A percentile compares a stretch with the other conserved stretches of the same genome.
Evolutionary conservation across 1,140 invertebrate species (phyloP).

Genomic region (Listronotus oregonensis): DNA sequence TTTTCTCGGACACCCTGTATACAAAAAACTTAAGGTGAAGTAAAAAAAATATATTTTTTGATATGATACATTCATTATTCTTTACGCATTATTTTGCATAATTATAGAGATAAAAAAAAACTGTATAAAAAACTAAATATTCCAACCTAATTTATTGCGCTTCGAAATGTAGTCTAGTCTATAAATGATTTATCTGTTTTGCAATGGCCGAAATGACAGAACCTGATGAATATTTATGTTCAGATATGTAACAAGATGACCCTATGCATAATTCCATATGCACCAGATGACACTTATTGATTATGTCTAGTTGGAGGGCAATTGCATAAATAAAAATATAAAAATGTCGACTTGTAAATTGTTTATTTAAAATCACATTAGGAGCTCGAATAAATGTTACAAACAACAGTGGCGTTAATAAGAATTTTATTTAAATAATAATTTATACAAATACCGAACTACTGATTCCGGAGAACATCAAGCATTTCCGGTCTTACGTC

Average conservation of each 20-base stretch:
- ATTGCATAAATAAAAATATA: conserved; percentile 8
- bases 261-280: conserved; percentile 9
- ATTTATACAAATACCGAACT: too few relatives aligned
- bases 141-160: background rate
- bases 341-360: background rate
- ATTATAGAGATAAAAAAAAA: background rate
- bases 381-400: too few relatives aligned
- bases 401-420: too few relatives aligned
- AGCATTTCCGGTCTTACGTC: too few relatives aligned
- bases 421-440: too few relatives aligned
- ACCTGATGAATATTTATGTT: conserved; percentile 12
- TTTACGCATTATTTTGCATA: too few relatives aligned
- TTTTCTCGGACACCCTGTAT: too few relatives aligned
- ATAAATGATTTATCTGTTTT: conserved; percentile 11
- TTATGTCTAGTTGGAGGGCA: conserved; percentile 1
- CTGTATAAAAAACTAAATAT: background rate
- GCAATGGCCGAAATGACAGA: conserved; percentile 3
- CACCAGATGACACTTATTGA: conserved; percentile 12
- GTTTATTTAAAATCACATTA: too few relatives aligned
- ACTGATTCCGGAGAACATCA: too few relatives aligned
- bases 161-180: conserved; percentile 3
- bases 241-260: conserved; percentile 14
- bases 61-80: too few relatives aligned
- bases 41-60: too few relatives aligned
- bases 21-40: too few relatives aligned